These are phyloP conservation scores for Dryomyza anilis DNA, from an alignment of 2,888 invertebrate species.

Conservation along the genomic window DNA sequence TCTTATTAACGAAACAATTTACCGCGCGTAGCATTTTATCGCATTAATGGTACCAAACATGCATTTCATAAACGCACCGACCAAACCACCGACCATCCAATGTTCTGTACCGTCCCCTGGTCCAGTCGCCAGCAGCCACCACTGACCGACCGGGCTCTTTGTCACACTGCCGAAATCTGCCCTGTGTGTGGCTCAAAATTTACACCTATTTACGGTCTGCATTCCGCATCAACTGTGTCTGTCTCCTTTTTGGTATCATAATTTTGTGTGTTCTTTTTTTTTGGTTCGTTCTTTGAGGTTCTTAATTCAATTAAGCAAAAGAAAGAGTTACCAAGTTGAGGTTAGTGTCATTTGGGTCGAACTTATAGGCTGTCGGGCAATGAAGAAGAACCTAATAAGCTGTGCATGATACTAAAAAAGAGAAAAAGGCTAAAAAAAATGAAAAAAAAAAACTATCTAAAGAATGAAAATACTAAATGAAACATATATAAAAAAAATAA, in stretches of 20 bases:
- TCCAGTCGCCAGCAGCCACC: neutral
- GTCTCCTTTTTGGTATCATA: neutral
- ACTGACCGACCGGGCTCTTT: neutral
- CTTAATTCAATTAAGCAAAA: constrained; percentile 24
- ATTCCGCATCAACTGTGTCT: neutral
- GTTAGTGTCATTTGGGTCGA: constrained; percentile 17
- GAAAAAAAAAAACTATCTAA: too few species aligned
- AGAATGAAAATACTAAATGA: too few species aligned
- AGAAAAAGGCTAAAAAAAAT: too few species aligned
- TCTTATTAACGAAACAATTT: constrained; percentile 40
- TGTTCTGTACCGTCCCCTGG: neutral
- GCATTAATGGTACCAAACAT: constrained; percentile 47
- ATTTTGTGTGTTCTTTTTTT: constrained; percentile 15
- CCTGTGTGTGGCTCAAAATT: constrained; percentile 17
- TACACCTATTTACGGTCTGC: constrained; percentile 11
- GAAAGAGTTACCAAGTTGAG: constrained; percentile 21
- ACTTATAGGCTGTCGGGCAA: neutral
- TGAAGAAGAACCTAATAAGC: constrained; percentile 10
- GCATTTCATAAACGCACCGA: constrained; percentile 23
- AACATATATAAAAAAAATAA: too few species aligned
- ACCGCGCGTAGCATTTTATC: constrained; percentile 49
- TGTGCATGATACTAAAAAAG: too few species aligned
- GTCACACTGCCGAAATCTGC: neutral
- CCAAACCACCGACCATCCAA: neutral
- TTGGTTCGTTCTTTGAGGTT: too few species aligned